Conservation (phyloP, 1,140 invertebrate species). For the Nautilus pompilius region DNA sequence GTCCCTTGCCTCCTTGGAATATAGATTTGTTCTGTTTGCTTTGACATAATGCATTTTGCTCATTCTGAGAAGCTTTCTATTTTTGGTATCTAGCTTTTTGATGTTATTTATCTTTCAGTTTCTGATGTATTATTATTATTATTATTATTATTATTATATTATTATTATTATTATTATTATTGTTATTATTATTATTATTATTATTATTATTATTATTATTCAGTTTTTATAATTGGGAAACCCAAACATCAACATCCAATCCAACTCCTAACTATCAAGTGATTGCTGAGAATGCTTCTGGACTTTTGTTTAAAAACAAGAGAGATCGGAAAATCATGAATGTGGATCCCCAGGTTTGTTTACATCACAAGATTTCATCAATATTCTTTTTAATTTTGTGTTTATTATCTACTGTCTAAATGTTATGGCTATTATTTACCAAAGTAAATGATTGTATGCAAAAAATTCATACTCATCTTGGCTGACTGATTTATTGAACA, state of each 20-base stretch:
- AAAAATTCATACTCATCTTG: not conserved
- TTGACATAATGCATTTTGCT: too few relatives aligned
- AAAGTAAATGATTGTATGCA: not conserved
- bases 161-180: too few relatives aligned
- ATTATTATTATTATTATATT: too few relatives aligned
- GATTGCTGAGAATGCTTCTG: slow-evolving; percentile 64
- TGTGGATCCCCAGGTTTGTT: slow-evolving; percentile 54
- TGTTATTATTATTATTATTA: too few relatives aligned
- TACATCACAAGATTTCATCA: not conserved
- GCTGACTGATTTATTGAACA: too few relatives aligned
- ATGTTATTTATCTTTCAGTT: too few relatives aligned
- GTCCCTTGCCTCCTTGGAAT: too few relatives aligned
- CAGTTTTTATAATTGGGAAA: slow-evolving; percentile 69
- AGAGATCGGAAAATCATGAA: slow-evolving; percentile 57
- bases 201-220: slow-evolving; percentile 16
- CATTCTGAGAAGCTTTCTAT: too few relatives aligned
- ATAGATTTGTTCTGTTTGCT: too few relatives aligned
- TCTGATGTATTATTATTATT: too few relatives aligned
- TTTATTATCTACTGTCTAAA: not conserved
- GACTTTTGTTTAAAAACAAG: slow-evolving; percentile 64
- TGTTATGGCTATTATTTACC: not conserved
- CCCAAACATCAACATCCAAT: slow-evolving; percentile 63
- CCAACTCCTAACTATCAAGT: slow-evolving; percentile 69
- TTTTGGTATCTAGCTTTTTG: too few relatives aligned
- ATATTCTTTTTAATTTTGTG: not conserved